Evolutionary conservation across 2,888 invertebrate genomes (phyloP).

Genomic region (Drosophila percnosoma): DNA sequence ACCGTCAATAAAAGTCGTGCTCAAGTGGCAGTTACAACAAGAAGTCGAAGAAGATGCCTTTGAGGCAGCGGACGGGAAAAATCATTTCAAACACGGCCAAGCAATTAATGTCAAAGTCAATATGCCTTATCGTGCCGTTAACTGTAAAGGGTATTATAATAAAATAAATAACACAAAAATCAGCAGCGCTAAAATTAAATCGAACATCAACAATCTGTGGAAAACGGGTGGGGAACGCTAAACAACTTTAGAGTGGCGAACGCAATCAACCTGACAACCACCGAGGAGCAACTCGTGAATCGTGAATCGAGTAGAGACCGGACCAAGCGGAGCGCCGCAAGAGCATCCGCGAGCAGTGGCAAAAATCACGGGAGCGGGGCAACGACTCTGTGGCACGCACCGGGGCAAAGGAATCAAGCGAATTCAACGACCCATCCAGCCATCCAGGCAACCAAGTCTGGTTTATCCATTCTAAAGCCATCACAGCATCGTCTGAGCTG

Average conservation of each 20-base stretch:
- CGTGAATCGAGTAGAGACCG: not conserved
- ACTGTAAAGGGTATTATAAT: constrained; percentile 79
- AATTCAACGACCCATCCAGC: constrained; percentile 69
- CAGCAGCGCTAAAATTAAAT: constrained; percentile 76
- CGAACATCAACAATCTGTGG: constrained; percentile 78
- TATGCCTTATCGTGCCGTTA: constrained; percentile 77
- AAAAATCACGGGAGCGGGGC: constrained; percentile 27
- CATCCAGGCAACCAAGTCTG: constrained; percentile 57
- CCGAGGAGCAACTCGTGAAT: constrained; percentile 20
- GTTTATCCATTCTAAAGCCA: constrained; percentile 70
- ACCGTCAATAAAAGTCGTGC: constrained; percentile 79
- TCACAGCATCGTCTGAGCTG: constrained; percentile 26
- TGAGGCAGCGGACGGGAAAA: not conserved
- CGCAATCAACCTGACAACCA: constrained; percentile 28
- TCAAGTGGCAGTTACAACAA: constrained; percentile 64
- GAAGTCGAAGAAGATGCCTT: constrained; percentile 31
- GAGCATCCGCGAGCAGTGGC: not conserved
- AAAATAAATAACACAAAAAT: constrained; percentile 79
- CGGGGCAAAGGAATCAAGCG: constrained; percentile 65
- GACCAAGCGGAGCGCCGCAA: constrained; percentile 6
- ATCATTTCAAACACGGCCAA: constrained; percentile 35
- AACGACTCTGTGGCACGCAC: constrained; percentile 26
- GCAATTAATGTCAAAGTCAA: constrained; percentile 79
- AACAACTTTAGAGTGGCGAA: constrained; percentile 37
- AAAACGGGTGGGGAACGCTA: constrained; percentile 28